Evolutionary conservation across 2,797 vertebrate species (phyloP), one percentile per base, ranked within the genome.

Genomic region (Takifugu rubripes): DNA sequence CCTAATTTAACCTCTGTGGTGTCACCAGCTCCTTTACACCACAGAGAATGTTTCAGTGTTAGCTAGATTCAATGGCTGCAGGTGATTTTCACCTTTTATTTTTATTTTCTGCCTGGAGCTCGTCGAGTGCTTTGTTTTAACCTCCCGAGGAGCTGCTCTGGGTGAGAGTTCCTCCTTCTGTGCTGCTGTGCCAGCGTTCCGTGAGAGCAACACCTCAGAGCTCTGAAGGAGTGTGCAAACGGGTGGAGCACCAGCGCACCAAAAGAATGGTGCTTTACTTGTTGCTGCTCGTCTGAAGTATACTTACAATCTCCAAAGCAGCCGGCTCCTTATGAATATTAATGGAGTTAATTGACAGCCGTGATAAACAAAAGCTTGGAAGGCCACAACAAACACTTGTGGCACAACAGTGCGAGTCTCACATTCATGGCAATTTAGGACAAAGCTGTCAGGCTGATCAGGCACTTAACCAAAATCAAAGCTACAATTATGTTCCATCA

Each of bases 271-370:
- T 47, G 67, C 68, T 60, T 75, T 70, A 75, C 77, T 77, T 77
- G 73, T 83, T 75, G 76, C 77, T 59, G 64, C 64, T 79, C 63
- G 67, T 77, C 83, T 69, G 78, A 82, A 82, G 68, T 79, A 78
- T 76, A 73, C 78, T 75, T 78, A 59, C 66, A 71, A 60, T 69
- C 47, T 11, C 60, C 77, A 49, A 71, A 74, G 72, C 17, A 70
- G 77, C 50, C 61, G 49, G 57, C 64, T 67, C 73, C 83, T 86
- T 83, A 86, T 88, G 79, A 87, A 91, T 89, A 90, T 89, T 81
- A 65, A 89, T 89, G 80, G 82, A 73, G 61, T 67, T 81, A 81
- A 75, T 85, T 86, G 80, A 84, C 78, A 81, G 82, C 82, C 77
- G 69, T 63, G 77, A 79, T 79, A 83, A 81, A 88, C 81, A 84